phyloP scores from a whole-genome alignment of 2,888 invertebrate species.

The Epirrhoe alternata region DNA sequence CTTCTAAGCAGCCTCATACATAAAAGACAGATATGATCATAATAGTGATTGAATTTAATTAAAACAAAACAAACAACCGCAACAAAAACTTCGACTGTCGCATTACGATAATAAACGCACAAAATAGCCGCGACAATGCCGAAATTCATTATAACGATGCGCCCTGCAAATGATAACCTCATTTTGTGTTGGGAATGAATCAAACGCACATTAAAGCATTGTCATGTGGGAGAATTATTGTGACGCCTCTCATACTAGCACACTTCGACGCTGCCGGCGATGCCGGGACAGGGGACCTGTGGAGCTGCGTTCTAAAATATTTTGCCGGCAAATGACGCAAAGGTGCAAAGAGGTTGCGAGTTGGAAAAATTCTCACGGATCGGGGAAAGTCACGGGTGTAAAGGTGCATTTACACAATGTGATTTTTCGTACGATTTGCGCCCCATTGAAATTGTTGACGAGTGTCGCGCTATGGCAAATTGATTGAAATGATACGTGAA shows the following conservation, averaged over 20 bases:
- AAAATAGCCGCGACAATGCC: constrained; percentile 64
- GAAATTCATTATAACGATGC: constrained; percentile 74
- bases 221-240: constrained; percentile 83
- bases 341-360: too few relatives aligned
- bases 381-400: too few relatives aligned
- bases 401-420: too few relatives aligned
- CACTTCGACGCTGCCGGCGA: constrained; percentile 73
- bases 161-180: constrained; percentile 82
- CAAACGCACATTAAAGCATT: constrained; percentile 84
- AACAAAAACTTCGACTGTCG: constrained; percentile 34
- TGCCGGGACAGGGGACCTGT: constrained; percentile 42
- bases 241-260: constrained; percentile 80
- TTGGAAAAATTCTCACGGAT: too few relatives aligned
- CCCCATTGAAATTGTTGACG: too few relatives aligned
- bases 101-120: constrained; percentile 45
- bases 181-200: constrained; percentile 81
- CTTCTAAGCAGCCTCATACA: too few relatives aligned
- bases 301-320: constrained; percentile 45
- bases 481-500: too few relatives aligned
- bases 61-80: constrained; percentile 13
- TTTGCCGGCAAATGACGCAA: neutral
- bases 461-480: too few relatives aligned
- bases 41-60: neutral
- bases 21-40: too few relatives aligned
- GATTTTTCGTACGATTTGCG: too few relatives aligned